Evolutionary conservation across 2,888 invertebrate genomes (phyloP).

Genomic region (Spialia ferax): DNA sequence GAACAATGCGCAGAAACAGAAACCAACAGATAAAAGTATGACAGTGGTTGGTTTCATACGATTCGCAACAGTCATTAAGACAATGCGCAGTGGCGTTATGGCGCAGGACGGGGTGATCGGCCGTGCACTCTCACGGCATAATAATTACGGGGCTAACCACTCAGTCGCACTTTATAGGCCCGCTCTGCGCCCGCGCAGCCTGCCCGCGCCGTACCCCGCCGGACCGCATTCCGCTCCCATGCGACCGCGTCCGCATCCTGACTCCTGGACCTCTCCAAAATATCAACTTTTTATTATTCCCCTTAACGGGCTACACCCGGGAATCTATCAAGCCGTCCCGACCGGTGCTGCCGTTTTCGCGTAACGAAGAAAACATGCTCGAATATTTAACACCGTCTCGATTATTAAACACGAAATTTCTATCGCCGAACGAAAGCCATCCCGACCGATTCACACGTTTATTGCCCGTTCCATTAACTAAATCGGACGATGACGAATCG

Average conservation of each 20-base stretch:
- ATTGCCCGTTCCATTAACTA: conserved; percentile 83
- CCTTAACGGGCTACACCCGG: conserved; percentile 49
- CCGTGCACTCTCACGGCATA: conserved; percentile 70
- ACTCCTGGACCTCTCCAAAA: conserved; percentile 76
- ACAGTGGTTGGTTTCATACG: conserved; percentile 46
- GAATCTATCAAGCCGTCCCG: conserved; percentile 32
- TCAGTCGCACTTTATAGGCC: conserved; percentile 75
- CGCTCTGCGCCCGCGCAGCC: conserved; percentile 58
- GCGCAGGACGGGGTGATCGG: conserved; percentile 67
- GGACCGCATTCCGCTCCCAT: conserved; percentile 86
- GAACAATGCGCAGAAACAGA: conserved; percentile 15
- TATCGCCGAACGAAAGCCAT: conserved; percentile 55
- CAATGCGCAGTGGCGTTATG: conserved; percentile 64
- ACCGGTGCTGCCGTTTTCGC: conserved; percentile 23
- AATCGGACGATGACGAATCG: conserved; percentile 85
- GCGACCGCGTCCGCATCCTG: conserved; percentile 74
- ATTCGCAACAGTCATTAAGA: conserved; percentile 63
- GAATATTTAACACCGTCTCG: conserved; percentile 33
- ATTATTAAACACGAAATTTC: conserved; percentile 34
- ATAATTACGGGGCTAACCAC: conserved; percentile 61
- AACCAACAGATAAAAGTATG: conserved; percentile 34
- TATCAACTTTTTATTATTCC: conserved; percentile 76
- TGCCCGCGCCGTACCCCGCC: conserved; percentile 57
- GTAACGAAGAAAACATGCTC: conserved; percentile 34
- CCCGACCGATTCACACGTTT: conserved; percentile 74